Percentiles rank a stretch among this genome's conserved stretches.
phyloP scores from a whole-genome alignment of 2,797 vertebrate species.

The Periparus ater region DNA sequence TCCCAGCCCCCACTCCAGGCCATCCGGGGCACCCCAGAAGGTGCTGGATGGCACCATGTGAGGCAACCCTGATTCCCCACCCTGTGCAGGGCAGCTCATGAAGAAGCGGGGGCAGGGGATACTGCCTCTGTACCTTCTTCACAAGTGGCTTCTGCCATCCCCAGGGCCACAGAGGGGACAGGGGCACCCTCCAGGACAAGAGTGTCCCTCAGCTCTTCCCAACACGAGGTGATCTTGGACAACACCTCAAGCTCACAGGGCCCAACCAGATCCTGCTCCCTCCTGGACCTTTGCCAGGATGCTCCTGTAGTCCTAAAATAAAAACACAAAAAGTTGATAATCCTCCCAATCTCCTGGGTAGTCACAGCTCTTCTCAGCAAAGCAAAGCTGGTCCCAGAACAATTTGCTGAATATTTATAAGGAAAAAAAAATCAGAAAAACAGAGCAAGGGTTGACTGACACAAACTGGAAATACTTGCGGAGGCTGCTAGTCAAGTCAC shows the following conservation, averaged over 20 bases:
- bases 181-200: neutral
- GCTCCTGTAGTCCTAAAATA: neutral
- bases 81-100: rapidly evolving
- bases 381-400: neutral
- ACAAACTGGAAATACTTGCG: neutral
- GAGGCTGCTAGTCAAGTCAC: neutral
- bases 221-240: neutral
- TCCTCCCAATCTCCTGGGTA: neutral
- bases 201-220: neutral
- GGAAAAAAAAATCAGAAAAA: neutral
- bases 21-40: neutral
- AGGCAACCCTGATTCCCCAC: neutral
- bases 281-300: neutral
- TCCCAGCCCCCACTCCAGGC: neutral
- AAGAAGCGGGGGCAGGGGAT: neutral
- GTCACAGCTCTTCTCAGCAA: neutral
- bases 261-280: neutral
- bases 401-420: neutral
- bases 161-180: neutral
- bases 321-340: neutral
- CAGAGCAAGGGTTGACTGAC: neutral
- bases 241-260: neutral
- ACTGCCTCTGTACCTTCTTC: neutral
- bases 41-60: neutral
- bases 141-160: neutral